A percentile compares a stretch with the other conserved stretches of the same genome.
phyloP scores from a whole-genome alignment of 1,140 invertebrate species.

The Holotrichia oblita region DNA sequence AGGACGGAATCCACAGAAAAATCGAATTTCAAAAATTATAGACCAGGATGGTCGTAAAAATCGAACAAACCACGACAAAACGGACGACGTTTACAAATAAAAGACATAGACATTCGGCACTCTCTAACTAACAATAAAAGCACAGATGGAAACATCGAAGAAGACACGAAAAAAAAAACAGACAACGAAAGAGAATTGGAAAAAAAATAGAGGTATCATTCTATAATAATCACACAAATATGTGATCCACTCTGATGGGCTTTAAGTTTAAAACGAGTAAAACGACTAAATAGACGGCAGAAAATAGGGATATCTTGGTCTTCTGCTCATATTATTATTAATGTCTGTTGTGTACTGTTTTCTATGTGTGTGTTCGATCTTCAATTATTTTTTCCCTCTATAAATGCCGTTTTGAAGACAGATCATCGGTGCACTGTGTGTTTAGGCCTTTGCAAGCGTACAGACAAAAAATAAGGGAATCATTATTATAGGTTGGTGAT shows the following conservation, averaged over 20 bases:
- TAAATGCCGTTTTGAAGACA: background rate
- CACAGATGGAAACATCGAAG: background rate
- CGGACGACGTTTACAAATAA: background rate
- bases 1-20: slow-evolving; percentile 2
- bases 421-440: background rate
- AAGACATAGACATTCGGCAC: background rate
- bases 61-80: slow-evolving; percentile 20
- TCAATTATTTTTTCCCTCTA: background rate
- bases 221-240: background rate
- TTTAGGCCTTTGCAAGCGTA: too few species aligned
- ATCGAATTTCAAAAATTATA: slow-evolving; percentile 18
- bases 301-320: background rate
- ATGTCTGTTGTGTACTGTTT: background rate
- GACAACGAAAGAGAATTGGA: background rate
- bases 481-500: too few species aligned
- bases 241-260: too few species aligned
- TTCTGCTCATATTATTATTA: background rate
- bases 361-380: background rate
- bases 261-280: too few species aligned
- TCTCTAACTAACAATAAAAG: background rate
- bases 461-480: too few species aligned
- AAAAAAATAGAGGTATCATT: background rate
- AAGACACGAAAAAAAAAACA: background rate
- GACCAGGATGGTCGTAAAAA: background rate
- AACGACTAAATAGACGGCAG: too few species aligned